These are phyloP conservation scores for Apodemus speciosus DNA, from an alignment of 2,113 vertebrate species.

Conservation along the genomic window DNA sequence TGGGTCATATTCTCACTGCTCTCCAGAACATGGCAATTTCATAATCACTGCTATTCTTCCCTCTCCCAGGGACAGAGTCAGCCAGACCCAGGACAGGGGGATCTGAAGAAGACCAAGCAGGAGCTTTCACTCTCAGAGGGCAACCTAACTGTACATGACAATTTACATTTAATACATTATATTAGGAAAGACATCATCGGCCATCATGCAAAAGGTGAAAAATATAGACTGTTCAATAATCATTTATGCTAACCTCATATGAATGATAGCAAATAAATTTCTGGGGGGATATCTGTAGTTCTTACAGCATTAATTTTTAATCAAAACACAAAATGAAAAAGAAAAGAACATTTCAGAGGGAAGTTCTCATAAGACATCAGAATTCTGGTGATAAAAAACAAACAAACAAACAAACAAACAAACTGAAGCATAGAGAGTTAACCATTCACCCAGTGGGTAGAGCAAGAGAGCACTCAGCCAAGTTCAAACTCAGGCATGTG, in stretches of 20 bases:
- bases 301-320: neutral
- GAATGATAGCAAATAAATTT: neutral
- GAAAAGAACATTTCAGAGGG: slow-evolving; percentile 20
- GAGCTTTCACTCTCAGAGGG: neutral
- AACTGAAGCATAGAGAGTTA: neutral
- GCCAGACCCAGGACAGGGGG: neutral
- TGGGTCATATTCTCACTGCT: neutral
- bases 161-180: neutral
- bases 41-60: neutral
- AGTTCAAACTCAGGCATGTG: neutral
- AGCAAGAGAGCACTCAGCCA: neutral
- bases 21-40: neutral
- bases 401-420: neutral
- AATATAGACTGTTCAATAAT: neutral
- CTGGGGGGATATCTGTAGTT: neutral
- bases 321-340: neutral
- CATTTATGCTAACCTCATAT: neutral
- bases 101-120: neutral
- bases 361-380: neutral
- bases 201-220: neutral
- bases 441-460: neutral
- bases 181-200: neutral
- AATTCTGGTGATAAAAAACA: slow-evolving; percentile 38
- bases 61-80: neutral
- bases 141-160: neutral